Evolutionary conservation across 1,140 invertebrate species (phyloP), one percentile per base, ranked within the genome.

Genomic region (Charaxes varanes): DNA sequence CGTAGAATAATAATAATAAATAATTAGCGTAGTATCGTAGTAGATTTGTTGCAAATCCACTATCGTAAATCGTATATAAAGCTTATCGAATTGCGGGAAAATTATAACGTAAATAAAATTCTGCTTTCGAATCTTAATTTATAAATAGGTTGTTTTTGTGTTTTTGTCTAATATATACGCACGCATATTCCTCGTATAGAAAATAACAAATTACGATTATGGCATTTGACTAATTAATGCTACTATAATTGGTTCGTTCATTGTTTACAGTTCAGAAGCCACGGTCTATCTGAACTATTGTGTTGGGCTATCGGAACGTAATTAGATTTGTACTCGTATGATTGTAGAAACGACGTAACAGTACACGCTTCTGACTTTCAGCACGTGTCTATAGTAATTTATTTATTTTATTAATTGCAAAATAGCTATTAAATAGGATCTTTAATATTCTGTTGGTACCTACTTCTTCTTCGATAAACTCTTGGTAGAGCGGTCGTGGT

Each of bases 221-320:
- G 27, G 27, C 28, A 38, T 34, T 46, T 40, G n/a, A 38, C 43
- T 46, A 46, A 46, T 38, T 27, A 46, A 40, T 46, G 43, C 19
- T 23, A n/a, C 23, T 26, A 46, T 46, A 34, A 46, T 46, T 40
- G 40, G 30, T 34, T 37, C 36, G 23, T 40, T 35, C 43, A 46
- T 46, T 46, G 43, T 46, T 46, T 46, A 35, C 16, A 7, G 22
- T 34, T 19, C 34, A 26, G 34, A 46, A 28, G 16, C 43, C 28
- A 34, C 22, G 30, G 35, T 37, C 33, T 34, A 40, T 30, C 40
- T 46, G 10, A 40, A 18, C 35, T 10, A 46, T 46, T 46, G 32
- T 34, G 43, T 46, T 44, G 34, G 18, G 34, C 40, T 46, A 46
- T 46, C 43, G 21, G 17, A 27, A 28, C 26, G 11, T 27, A 36